These are phyloP conservation scores for Oconnorella tubifera DNA, from an alignment of 2,888 invertebrate species.

Conservation along the genomic window DNA sequence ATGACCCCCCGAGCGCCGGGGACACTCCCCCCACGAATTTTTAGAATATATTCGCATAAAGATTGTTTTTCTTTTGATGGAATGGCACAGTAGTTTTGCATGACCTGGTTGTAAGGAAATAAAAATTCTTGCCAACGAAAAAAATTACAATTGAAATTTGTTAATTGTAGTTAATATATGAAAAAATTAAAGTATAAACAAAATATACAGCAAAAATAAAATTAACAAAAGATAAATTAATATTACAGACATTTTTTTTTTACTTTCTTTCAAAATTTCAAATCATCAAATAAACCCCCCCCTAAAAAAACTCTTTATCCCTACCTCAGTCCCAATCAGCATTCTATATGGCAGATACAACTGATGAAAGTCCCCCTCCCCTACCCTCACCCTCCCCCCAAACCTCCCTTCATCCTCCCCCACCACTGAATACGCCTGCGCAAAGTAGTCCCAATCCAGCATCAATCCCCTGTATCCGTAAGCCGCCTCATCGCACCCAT, in stretches of 20 bases:
- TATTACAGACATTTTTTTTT: too few species aligned
- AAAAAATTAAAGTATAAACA: too few species aligned
- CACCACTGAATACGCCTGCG: not conserved
- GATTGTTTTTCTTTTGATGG: not conserved
- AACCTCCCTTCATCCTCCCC: constrained; percentile 20
- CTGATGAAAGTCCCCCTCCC: constrained; percentile 17
- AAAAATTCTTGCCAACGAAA: too few species aligned
- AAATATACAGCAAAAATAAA: too few species aligned
- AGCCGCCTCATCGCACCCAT: constrained; percentile 14
- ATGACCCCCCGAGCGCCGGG: constrained; percentile 7
- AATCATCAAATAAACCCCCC: too few species aligned
- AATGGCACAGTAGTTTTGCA: constrained; percentile 14
- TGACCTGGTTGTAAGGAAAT: too few species aligned
- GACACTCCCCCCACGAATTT: too few species aligned
- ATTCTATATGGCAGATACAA: constrained; percentile 17
- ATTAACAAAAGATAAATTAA: too few species aligned
- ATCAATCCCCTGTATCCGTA: constrained; percentile 35
- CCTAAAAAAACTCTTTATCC: too few species aligned
- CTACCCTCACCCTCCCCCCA: constrained; percentile 1
- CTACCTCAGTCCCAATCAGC: constrained; percentile 16
- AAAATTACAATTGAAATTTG: too few species aligned
- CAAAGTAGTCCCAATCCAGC: constrained; percentile 31
- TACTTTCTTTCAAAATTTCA: too few species aligned
- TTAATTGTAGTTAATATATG: too few species aligned
- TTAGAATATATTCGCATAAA: constrained; percentile 1